Evolutionary conservation across 2,113 vertebrate genomes (phyloP).

Genomic region (Chaetura pelagica): DNA sequence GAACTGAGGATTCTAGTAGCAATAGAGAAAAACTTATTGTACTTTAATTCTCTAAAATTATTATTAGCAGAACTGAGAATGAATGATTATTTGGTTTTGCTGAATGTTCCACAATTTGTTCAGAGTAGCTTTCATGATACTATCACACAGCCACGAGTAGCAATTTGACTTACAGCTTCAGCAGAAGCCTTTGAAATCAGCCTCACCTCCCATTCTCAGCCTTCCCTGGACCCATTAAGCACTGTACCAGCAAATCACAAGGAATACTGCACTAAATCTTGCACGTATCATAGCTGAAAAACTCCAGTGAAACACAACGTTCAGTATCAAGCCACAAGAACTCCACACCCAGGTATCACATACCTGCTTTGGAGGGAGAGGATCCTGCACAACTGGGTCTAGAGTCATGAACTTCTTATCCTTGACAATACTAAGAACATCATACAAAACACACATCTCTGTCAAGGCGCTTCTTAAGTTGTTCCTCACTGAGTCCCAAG

Average conservation of each 20-base stretch:
- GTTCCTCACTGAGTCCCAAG: slow-evolving; percentile 97
- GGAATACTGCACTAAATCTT: not conserved
- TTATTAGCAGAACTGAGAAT: not conserved
- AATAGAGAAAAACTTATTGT: not conserved
- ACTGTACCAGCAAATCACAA: not conserved
- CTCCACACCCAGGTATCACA: rapidly evolving
- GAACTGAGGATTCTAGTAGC: slow-evolving; percentile 87
- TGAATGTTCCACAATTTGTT: not conserved
- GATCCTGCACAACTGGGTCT: slow-evolving; percentile 93
- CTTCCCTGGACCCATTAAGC: not conserved
- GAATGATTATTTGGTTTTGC: not conserved
- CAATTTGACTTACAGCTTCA: not conserved
- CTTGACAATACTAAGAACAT: slow-evolving; percentile 94
- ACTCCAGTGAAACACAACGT: not conserved
- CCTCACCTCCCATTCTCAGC: not conserved
- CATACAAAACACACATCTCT: slow-evolving; percentile 95
- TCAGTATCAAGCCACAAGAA: not conserved
- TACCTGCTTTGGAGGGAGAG: slow-evolving; percentile 82
- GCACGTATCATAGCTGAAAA: rapidly evolving
- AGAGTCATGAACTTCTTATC: slow-evolving; percentile 98
- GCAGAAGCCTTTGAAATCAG: not conserved
- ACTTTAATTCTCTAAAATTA: not conserved
- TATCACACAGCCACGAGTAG: rapidly evolving
- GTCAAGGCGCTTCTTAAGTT: slow-evolving; percentile 91
- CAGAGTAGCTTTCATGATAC: not conserved